phyloP scores from a whole-genome alignment of 1,140 invertebrate species.

The Tribolium castaneum region DNA sequence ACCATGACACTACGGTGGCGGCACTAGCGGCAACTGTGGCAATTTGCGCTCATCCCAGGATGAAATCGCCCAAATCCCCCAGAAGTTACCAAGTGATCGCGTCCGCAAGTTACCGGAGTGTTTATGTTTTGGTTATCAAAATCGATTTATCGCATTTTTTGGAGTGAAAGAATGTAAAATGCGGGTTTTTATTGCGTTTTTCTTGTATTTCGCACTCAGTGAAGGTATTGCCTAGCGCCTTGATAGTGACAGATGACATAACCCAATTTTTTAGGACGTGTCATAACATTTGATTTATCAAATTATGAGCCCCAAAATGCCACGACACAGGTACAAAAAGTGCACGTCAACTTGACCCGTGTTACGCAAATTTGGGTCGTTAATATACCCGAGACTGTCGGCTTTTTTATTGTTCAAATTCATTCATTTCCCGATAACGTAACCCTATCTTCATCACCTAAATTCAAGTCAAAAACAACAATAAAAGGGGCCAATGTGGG shows the following conservation, averaged over 20 bases:
- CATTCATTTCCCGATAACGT: conserved; percentile 73
- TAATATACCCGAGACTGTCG: conserved; percentile 65
- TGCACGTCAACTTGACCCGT: conserved; percentile 37
- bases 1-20: conserved; percentile 69
- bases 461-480: neutral
- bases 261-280: neutral
- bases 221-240: neutral
- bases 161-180: neutral
- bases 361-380: conserved; percentile 63
- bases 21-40: conserved; percentile 3
- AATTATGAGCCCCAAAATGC: conserved; percentile 25
- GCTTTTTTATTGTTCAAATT: conserved; percentile 75
- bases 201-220: neutral
- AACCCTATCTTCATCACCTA: conserved; percentile 68
- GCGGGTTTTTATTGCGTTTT: neutral
- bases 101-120: neutral
- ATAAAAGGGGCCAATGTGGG: conserved; percentile 74
- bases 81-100: neutral
- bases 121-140: conserved; percentile 9
- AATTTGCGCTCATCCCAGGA: neutral
- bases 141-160: neutral
- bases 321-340: neutral
- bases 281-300: conserved; percentile 38
- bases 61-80: neutral
- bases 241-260: neutral